Base-by-base conservation (phyloP, 1,140 invertebrate species). In the Drosophila burlai region DNA sequence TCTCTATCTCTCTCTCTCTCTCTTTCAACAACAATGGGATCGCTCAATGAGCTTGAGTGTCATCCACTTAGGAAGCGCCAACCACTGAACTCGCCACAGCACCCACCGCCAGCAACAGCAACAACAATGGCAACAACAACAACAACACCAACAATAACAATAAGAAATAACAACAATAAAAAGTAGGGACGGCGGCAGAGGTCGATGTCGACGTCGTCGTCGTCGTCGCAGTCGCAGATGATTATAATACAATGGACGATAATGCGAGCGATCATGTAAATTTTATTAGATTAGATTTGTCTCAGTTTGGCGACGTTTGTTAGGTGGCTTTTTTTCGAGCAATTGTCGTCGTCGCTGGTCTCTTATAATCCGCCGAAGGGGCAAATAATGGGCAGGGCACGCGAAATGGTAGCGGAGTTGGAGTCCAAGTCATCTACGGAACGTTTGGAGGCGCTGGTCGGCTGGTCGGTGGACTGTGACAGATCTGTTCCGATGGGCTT, bases 211-310 rank as follows among this genome's bases (percentile, higher is more conserved):
- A 72, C 45, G 83, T 50, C 59, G 52, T 18, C 73, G 52, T 18
- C 73, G 66, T 57, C 62, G 72, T 55, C 45, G 83, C 43, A 49
- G 50, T n/a, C 40, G 63, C 62, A 71, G 75, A 85, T 90, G 85
- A 90, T 90, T 90, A 90, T 90, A 90, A 90, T 90, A 90, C 85
- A 90, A 90, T 90, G 86, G 86, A 90, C 72, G 86, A 86, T 90
- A 90, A 90, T 90, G 86, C 86, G 86, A 90, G 85, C 76, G 81
- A 91, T 90, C 85, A 90, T 90, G 85, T 91, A 90, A 90, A 90
- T 49, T 49, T 49, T 49, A 49, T 49, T 49, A 49, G 47, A 49
- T 90, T 90, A 90, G 86, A 90, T 90, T 90, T 90, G 86, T 90
- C 85, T 85, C 83, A 82, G 83, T 86, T 82, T 38, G 74, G 66